A percentile compares a stretch with the other conserved stretches of the same genome.
Evolutionary conservation across 2,113 vertebrate genomes (phyloP).

Genomic region (Centropus unirufus): DNA sequence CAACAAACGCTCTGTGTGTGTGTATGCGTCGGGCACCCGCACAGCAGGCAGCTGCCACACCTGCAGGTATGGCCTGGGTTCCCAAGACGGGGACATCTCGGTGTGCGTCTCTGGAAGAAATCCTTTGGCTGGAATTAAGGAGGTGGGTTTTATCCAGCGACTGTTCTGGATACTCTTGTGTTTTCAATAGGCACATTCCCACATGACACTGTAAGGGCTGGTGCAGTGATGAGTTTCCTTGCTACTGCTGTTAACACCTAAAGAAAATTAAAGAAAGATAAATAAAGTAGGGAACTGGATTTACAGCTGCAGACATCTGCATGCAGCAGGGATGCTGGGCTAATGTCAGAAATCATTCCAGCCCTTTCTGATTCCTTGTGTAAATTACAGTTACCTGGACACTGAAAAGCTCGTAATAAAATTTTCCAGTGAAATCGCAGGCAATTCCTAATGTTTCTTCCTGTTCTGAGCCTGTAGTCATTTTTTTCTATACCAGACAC

Average conservation of each 20-base stretch:
- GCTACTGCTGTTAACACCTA: not conserved
- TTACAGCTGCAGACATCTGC: not conserved
- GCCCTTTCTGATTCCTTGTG: not conserved
- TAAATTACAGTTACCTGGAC: not conserved
- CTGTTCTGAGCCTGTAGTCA: not conserved
- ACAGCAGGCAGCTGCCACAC: not conserved
- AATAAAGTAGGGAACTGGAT: not conserved
- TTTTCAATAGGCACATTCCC: not conserved
- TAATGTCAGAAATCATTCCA: not conserved
- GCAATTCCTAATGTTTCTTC: not conserved
- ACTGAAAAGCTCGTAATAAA: not conserved
- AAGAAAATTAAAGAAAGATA: not conserved
- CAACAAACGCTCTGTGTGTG: not conserved
- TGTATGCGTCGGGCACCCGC: rapidly evolving
- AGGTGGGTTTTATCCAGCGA: not conserved
- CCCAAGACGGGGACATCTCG: rapidly evolving
- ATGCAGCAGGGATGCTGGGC: not conserved
- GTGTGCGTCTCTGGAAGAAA: not conserved
- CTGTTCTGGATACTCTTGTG: not conserved
- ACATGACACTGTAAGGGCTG: rapidly evolving
- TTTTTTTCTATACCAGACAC: not conserved
- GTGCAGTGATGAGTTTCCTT: not conserved
- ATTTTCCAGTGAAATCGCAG: rapidly evolving
- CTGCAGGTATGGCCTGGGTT: not conserved
- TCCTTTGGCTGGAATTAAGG: not conserved